Conservation (phyloP, 37 sponge, comb jelly and placozoan species). For the Crambe crambe region DNA sequence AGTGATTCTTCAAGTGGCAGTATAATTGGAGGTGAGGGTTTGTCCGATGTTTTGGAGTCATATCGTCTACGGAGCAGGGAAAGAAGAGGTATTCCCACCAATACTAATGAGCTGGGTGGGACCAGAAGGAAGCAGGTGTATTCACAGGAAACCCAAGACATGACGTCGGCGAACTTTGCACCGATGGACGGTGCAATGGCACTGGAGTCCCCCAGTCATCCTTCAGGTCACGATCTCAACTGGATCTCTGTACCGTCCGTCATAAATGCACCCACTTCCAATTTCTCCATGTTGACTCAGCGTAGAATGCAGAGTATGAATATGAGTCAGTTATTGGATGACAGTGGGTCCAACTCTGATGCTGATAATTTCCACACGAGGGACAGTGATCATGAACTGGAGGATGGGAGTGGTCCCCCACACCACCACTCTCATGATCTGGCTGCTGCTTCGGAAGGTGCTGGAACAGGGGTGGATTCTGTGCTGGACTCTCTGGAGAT, state of each 20-base stretch:
- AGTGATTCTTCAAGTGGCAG: background rate
- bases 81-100: background rate
- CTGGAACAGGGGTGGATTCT: background rate
- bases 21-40: background rate
- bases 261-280: background rate
- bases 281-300: background rate
- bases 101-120: background rate
- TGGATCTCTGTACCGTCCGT: background rate
- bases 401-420: background rate
- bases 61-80: background rate
- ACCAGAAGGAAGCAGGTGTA: background rate
- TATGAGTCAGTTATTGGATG: constrained; percentile 1
- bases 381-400: constrained; percentile 6
- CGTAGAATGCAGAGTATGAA: background rate
- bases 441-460: background rate
- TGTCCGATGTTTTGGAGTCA: background rate
- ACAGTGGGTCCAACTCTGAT: constrained; percentile 4
- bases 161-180: background rate
- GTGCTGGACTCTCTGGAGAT: background rate
- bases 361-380: background rate
- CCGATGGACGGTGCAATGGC: background rate
- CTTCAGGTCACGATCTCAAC: background rate
- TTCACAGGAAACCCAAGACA: background rate
- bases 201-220: background rate
- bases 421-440: background rate